phyloP scores from a whole-genome alignment of 1,140 invertebrate species.

The Rhopalosiphum padi region DNA sequence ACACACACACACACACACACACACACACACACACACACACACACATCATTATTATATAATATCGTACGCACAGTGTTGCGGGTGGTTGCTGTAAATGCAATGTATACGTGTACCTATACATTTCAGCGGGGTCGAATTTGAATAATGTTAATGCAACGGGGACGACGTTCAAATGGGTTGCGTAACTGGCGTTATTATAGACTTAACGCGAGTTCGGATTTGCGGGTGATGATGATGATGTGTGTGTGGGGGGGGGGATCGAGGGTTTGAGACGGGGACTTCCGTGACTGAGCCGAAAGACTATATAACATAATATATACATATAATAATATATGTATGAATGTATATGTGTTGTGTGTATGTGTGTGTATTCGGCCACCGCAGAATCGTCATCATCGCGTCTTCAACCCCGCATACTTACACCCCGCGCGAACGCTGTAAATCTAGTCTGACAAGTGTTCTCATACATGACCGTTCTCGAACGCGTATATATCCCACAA shows the following conservation, averaged over 20 bases:
- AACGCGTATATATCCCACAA: background rate
- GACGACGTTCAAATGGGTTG: constrained; percentile 34
- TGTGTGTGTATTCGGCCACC: background rate
- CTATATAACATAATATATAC: background rate
- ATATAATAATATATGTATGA: background rate
- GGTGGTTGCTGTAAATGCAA: background rate
- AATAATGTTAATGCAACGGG: constrained; percentile 17
- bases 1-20: too few relatives aligned
- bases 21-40: too few relatives aligned
- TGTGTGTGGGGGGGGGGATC: too few relatives aligned
- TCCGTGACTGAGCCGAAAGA: background rate
- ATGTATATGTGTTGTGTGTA: background rate
- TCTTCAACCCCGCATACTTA: background rate
- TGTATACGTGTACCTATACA: background rate
- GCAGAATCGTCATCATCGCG: background rate
- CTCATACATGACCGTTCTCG: constrained; percentile 10
- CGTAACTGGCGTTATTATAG: constrained; percentile 35
- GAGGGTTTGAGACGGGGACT: background rate
- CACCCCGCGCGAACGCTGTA: background rate
- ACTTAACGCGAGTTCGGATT: background rate
- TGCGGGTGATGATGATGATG: background rate
- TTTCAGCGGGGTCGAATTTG: constrained; percentile 1
- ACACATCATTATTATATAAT: background rate
- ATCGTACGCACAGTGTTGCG: background rate
- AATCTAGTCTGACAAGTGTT: constrained; percentile 16